phyloP scores from a whole-genome alignment of 2,888 invertebrate species.

The Seladonia tumulorum region DNA sequence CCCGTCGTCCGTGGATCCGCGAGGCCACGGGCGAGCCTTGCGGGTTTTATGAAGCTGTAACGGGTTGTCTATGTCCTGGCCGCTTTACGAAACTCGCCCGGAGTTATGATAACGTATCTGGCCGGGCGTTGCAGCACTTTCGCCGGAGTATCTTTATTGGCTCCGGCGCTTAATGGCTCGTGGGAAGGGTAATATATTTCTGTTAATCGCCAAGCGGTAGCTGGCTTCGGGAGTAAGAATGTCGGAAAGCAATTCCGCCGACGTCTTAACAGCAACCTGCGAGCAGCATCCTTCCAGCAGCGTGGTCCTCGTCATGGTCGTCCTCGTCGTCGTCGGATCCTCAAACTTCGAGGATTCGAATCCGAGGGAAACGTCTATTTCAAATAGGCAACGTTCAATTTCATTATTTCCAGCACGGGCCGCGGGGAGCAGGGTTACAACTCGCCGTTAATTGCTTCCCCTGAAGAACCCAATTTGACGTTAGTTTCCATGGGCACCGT shows the following conservation, averaged over 20 bases:
- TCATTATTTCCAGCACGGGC: neutral
- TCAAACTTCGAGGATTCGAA: slow-evolving; percentile 3
- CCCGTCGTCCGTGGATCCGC: slow-evolving; percentile 7
- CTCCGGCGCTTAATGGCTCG: slow-evolving; percentile 50
- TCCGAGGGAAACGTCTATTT: slow-evolving; percentile 2
- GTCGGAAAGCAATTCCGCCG: slow-evolving; percentile 13
- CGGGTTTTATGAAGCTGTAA: slow-evolving; percentile 63
- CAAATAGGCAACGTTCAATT: slow-evolving; percentile 18
- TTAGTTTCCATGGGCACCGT: slow-evolving; percentile 12
- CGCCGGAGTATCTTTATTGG: slow-evolving; percentile 53
- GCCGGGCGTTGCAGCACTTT: slow-evolving; percentile 41
- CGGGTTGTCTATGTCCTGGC: slow-evolving; percentile 42
- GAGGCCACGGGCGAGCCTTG: slow-evolving; percentile 43
- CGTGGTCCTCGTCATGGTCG: neutral
- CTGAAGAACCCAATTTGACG: slow-evolving; percentile 10
- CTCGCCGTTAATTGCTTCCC: slow-evolving; percentile 18
- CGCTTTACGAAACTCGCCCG: slow-evolving; percentile 34
- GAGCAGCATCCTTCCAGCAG: neutral
- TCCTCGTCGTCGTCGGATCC: neutral
- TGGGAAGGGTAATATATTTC: slow-evolving; percentile 49
- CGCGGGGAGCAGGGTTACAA: neutral
- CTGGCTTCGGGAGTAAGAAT: slow-evolving; percentile 34
- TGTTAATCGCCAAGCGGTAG: slow-evolving; percentile 49
- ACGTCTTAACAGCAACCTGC: slow-evolving; percentile 14
- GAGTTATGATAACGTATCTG: slow-evolving; percentile 64